Evolutionary conservation across 2,888 invertebrate species (phyloP).

Genomic region (Leptarthrus brevirostris): DNA sequence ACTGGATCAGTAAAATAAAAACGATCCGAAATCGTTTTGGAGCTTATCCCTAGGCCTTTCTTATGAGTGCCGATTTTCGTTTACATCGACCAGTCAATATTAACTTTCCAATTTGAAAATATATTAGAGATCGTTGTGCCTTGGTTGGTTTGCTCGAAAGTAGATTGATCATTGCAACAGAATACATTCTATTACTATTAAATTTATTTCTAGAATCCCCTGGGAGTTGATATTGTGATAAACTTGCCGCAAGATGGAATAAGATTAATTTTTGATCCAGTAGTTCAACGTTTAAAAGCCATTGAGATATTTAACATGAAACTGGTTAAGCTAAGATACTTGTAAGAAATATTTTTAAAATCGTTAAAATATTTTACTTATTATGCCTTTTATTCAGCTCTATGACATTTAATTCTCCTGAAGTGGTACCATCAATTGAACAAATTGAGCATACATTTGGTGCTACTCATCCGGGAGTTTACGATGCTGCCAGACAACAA

Average conservation of each 20-base stretch:
- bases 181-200: too few species aligned
- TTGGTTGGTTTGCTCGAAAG: too few species aligned
- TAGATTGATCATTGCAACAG: too few species aligned
- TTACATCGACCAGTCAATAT: too few species aligned
- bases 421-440: constrained; percentile 95
- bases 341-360: constrained; percentile 71
- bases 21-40: too few species aligned
- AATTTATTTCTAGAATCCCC: constrained; percentile 92
- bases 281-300: constrained; percentile 92
- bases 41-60: too few species aligned
- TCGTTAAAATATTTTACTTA: constrained; percentile 21
- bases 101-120: too few species aligned
- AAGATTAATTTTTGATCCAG: constrained; percentile 95
- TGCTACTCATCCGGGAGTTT: constrained; percentile 97
- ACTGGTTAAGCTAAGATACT: constrained; percentile 95
- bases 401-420: constrained; percentile 89
- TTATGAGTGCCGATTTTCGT: too few species aligned
- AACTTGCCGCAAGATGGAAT: constrained; percentile 97
- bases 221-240: constrained; percentile 94
- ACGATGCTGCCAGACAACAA: constrained; percentile 93
- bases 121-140: too few species aligned
- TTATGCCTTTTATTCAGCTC: constrained; percentile 70
- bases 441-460: constrained; percentile 99
- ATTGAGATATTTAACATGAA: constrained; percentile 99
- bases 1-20: too few species aligned